A percentile compares a stretch with the other conserved stretches of the same genome.
Evolutionary conservation across 2,113 vertebrate species (phyloP).

Genomic region (Cephalopholis sonnerati): DNA sequence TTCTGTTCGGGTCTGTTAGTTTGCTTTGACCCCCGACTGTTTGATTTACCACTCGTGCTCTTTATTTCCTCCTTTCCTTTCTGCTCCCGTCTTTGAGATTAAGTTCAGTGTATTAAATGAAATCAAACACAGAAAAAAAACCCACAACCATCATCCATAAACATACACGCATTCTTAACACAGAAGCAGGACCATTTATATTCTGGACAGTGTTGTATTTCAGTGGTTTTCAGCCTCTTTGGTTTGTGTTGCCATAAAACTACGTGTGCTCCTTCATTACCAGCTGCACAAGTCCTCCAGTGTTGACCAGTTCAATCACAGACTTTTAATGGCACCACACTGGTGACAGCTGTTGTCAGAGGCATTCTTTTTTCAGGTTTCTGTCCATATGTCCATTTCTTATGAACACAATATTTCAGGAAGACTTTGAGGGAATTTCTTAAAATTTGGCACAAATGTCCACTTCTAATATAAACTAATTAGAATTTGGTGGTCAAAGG

Average conservation of each 20-base stretch:
- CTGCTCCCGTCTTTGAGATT: neutral
- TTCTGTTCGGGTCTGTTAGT: slow-evolving; percentile 28
- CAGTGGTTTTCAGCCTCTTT: neutral
- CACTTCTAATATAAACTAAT: too few species aligned
- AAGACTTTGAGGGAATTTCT: too few species aligned
- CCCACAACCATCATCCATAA: too few species aligned
- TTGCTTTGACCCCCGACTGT: slow-evolving; percentile 42
- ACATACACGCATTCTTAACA: neutral
- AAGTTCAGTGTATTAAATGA: neutral
- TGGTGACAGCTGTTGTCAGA: too few species aligned
- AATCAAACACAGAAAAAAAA: neutral
- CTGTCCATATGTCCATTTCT: too few species aligned
- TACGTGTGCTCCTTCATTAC: neutral
- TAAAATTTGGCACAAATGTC: too few species aligned
- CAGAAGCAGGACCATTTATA: neutral
- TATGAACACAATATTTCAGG: too few species aligned
- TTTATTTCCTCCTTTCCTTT: neutral
- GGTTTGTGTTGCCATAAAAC: neutral
- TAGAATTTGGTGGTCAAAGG: too few species aligned
- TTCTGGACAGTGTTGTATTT: neutral
- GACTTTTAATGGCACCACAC: too few species aligned
- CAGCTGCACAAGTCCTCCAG: too few species aligned
- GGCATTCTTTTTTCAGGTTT: too few species aligned
- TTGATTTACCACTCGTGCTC: slow-evolving; percentile 30
- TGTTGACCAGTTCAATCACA: too few species aligned